These are phyloP conservation scores for Condylura cristata DNA, from an alignment of 2,113 vertebrate genomes.

Conservation along the genomic window DNA sequence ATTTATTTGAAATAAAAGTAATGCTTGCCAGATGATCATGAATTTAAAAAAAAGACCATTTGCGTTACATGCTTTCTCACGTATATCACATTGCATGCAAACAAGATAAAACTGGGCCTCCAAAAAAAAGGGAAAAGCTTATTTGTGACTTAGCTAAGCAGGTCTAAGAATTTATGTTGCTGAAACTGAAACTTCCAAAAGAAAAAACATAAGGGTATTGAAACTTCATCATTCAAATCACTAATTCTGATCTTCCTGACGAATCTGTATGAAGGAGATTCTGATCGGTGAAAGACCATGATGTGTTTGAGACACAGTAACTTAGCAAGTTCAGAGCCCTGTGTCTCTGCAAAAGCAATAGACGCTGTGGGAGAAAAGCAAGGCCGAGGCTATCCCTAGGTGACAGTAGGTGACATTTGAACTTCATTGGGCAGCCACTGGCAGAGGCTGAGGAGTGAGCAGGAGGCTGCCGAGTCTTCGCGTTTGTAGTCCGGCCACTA, in stretches of 20 bases:
- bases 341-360: constrained; percentile 1
- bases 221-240: background rate
- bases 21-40: constrained; percentile 31
- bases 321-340: background rate
- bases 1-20: constrained; percentile 56
- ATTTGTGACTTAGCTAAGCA: constrained; percentile 18
- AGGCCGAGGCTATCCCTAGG: background rate
- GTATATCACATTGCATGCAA: background rate
- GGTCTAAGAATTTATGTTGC: background rate
- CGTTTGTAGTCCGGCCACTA: background rate
- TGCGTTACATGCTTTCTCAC: background rate
- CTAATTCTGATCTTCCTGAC: constrained; percentile 32
- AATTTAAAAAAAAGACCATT: background rate
- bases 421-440: constrained; percentile 21
- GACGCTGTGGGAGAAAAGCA: background rate
- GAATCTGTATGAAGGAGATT: background rate
- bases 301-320: background rate
- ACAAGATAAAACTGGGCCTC: constrained; percentile 19
- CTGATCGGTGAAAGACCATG: background rate
- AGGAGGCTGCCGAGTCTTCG: background rate
- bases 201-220: background rate
- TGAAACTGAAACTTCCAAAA: background rate
- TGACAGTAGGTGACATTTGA: background rate
- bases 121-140: background rate
- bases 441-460: background rate